Conservation (phyloP, 2,113 vertebrate genomes). For the Cercocebus atys region DNA sequence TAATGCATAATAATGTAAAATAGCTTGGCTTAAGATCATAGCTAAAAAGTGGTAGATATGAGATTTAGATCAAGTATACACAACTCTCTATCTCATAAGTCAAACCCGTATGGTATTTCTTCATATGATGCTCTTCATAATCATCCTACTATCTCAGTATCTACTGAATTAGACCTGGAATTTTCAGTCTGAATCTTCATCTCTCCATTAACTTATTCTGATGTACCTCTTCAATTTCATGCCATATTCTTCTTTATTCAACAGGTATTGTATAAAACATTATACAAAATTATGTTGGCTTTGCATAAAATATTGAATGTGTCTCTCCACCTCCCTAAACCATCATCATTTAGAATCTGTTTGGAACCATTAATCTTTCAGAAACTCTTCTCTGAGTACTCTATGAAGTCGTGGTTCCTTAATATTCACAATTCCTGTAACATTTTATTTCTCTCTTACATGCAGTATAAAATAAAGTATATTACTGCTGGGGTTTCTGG, state of each 20-base stretch:
- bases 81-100: neutral
- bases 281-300: neutral
- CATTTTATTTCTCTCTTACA: neutral
- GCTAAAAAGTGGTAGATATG: rapidly evolving
- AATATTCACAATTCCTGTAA: neutral
- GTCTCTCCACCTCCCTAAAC: neutral
- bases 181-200: neutral
- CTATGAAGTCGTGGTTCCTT: neutral
- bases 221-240: neutral
- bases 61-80: neutral
- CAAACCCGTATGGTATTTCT: neutral
- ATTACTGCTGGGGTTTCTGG: neutral
- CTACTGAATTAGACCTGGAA: neutral
- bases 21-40: neutral
- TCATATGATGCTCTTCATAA: neutral
- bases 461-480: neutral
- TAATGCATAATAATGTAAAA: neutral
- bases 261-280: no score
- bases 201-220: neutral
- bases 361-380: neutral
- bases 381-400: neutral
- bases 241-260: neutral
- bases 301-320: neutral
- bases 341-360: neutral
- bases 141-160: neutral